Base-by-base conservation (phyloP, 2,888 invertebrate species). In the Mythimna loreyi region DNA sequence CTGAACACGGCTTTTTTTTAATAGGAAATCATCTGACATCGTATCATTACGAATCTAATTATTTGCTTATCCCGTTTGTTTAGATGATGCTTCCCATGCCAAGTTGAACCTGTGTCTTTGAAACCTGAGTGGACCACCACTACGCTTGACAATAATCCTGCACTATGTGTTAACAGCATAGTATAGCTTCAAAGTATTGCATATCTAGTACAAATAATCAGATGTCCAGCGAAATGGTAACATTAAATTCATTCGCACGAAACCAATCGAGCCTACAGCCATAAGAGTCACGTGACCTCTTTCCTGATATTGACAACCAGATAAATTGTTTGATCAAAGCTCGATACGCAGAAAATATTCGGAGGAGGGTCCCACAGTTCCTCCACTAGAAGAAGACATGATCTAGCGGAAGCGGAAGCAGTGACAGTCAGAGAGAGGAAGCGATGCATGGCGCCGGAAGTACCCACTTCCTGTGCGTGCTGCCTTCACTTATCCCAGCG, bases 221-320 rank as follows among this genome's bases (percentile, higher is more conserved):
- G 40, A 33, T 63, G 28, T 13, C 49, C 16, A 49, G n/a, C 25
- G 43, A 63, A 55, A 71, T 77, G 63, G 65, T 74, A 72, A 77
- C 81, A 84, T 86, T 87, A 82, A 78, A 69, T 80, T 78, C 70
- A 80, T 86, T 90, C 88, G 89, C 91, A 92, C 91, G 85, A 88
- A 85, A 84, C 76, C 85, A 84, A 84, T 80, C 82, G 78, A 81
- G 86, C 86, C 83, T 78, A 77, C 70, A 75, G 78, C 74, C 75
- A 85, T 85, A 85, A 81, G 83, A 88, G 93, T 81, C 94, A 92
- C 95, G 95, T 94, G 95, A 86, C 94, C 87, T 90, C 87, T 16
- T 94, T 95, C 94, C 96, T 94, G 95, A 89, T 89, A 91, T 93
- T 94, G 95, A 95, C 95, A 95, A 92, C 89, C 91, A 92, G 94